Evolutionary conservation across 2,113 vertebrate genomes (phyloP), one percentile per base, ranked within the genome.

Genomic region (Periophthalmodon schlosseri): DNA sequence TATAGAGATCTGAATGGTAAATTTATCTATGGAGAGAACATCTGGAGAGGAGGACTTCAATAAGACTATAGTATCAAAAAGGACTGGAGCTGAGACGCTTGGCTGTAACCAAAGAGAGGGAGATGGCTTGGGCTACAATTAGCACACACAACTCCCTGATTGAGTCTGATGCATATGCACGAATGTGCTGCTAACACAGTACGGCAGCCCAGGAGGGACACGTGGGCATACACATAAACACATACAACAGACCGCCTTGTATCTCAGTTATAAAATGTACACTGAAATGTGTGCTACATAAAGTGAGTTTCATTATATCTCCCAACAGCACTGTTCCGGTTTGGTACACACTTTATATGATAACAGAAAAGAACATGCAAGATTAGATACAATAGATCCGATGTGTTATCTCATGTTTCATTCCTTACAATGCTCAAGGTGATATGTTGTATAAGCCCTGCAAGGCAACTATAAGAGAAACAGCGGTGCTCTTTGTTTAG

Each of bases 1-100:
- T 93, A 93, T 90, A 92, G 82, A 91, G 90, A 92, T 92, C 86
- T 90, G 91, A 93, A 93, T 88, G 89, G 78, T 69, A 86, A 84
- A 91, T 90, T 88, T 91, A 86, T 90, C 89, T 88, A 86, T 81
- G 85, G 85, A 84, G 88, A 84, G 86, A 91, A 93, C 91, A 93
- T 93, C 91, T 92, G 87, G 89, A 91, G 85, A 84, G 77, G 86
- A 88, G 75, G 2, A 91, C 90, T 92, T 93, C 90, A 93, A 91
- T 91, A 71, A 93, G 88, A 92, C 90, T 91, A 83, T 86, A 92
- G 78, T 89, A 93, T 93, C 80, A 91, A 90, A 92, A 91, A 75
- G 79, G 67, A 85, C 82, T 78, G 75, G 79, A 86, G 83, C 83
- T 80, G 78, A 85, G 78, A 89, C 79, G 75, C 66, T 79, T 72